A percentile compares a stretch with the other conserved stretches of the same genome.
phyloP scores from a whole-genome alignment of 2,888 invertebrate species.

The Linnaemya tessellans region DNA sequence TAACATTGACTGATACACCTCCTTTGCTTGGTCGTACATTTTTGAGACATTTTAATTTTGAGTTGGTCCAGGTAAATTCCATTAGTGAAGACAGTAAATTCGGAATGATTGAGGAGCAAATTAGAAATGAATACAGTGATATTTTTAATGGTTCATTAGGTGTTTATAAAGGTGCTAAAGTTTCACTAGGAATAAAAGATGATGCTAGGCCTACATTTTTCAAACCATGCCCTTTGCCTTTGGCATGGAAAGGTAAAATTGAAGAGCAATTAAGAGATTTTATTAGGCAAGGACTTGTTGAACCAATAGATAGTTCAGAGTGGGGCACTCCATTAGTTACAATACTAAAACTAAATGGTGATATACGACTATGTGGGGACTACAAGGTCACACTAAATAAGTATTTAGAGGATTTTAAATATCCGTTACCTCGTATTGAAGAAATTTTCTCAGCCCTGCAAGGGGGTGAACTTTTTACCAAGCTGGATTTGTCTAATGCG shows the following conservation, averaged over 20 bases:
- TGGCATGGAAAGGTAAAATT: conserved; percentile 40
- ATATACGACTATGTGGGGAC: conserved; percentile 35
- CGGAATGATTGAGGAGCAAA: conserved; percentile 31
- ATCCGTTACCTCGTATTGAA: conserved; percentile 27
- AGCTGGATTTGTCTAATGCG: conserved; percentile 7
- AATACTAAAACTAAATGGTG: conserved; percentile 54
- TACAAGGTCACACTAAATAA: conserved; percentile 46
- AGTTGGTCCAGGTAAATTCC: conserved; percentile 31
- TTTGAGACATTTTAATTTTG: conserved; percentile 37
- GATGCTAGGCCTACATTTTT: conserved; percentile 45
- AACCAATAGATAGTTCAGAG: conserved; percentile 56
- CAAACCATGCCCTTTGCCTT: conserved; percentile 49
- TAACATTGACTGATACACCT: neutral
- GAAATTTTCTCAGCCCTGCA: conserved; percentile 4
- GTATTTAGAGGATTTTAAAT: conserved; percentile 48
- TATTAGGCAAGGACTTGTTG: conserved; percentile 13
- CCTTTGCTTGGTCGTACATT: conserved; percentile 17
- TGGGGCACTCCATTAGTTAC: conserved; percentile 38
- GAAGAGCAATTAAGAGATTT: conserved; percentile 32
- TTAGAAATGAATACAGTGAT: conserved; percentile 39
- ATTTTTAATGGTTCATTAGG: conserved; percentile 40
- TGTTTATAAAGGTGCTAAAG: conserved; percentile 16
- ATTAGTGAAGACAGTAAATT: neutral
- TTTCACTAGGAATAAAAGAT: conserved; percentile 20
- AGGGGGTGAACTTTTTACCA: conserved; percentile 13